Percentiles rank a stretch among this genome's conserved stretches.
Conservation (phyloP, 53 echinoderm and acorn worm genomes). For the Stichopus horrens region DNA sequence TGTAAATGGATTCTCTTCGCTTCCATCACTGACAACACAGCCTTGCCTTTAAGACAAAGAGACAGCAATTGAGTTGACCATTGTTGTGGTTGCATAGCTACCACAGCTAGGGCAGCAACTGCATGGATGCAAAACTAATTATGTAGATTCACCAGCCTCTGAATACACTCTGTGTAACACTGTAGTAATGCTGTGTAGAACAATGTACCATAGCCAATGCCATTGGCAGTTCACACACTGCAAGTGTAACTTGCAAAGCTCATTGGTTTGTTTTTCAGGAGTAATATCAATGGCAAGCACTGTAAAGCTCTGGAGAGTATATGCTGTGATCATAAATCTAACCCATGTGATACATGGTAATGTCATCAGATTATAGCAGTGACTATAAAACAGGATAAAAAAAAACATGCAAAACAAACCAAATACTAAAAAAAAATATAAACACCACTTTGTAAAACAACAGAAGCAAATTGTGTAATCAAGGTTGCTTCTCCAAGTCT, state of each 20-base stretch:
- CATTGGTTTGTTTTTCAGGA: too few relatives aligned
- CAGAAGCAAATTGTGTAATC: too few relatives aligned
- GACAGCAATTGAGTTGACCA: constrained; percentile 18
- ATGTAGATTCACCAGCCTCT: constrained; percentile 10
- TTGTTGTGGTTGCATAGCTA: constrained; percentile 44
- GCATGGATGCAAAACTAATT: constrained; percentile 37
- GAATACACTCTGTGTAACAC: neutral
- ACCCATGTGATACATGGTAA: too few relatives aligned
- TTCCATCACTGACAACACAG: neutral
- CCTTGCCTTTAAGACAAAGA: neutral
- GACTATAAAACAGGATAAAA: too few relatives aligned
- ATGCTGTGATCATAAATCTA: too few relatives aligned
- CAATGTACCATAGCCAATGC: neutral
- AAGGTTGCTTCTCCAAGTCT: too few relatives aligned
- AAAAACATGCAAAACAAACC: too few relatives aligned
- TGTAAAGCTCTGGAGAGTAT: too few relatives aligned
- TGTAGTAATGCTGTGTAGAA: neutral
- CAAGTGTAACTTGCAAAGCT: neutral
- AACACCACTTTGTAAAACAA: too few relatives aligned
- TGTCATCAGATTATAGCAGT: too few relatives aligned
- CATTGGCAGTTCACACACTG: neutral
- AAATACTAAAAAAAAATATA: too few relatives aligned
- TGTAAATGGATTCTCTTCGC: neutral
- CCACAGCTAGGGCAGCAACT: constrained; percentile 19
- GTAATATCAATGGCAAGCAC: too few relatives aligned